Conservation (phyloP, 2,888 invertebrate species). For the Leptodirus hochenwartii region DNA sequence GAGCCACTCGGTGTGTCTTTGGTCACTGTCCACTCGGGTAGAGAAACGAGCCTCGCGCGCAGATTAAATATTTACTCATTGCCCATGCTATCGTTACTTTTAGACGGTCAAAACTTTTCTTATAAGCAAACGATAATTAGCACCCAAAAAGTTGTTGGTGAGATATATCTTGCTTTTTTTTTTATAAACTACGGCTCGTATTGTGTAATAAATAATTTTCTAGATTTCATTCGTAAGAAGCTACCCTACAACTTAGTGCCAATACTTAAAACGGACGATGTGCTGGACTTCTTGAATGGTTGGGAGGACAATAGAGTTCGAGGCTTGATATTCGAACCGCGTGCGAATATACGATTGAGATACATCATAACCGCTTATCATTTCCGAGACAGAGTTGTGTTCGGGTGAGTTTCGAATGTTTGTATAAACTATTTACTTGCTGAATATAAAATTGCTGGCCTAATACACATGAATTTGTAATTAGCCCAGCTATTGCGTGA, state of each 20-base stretch:
- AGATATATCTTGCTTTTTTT: constrained; percentile 15
- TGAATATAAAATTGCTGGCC: neutral
- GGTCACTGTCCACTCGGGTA: constrained; percentile 70
- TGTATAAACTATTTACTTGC: neutral
- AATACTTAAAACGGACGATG: constrained; percentile 48
- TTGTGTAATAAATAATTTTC: constrained; percentile 12
- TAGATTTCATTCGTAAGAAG: constrained; percentile 74
- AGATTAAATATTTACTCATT: constrained; percentile 64
- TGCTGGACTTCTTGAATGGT: constrained; percentile 63
- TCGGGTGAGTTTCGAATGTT: constrained; percentile 50
- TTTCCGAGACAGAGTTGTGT: constrained; percentile 68
- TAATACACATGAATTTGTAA: no score
- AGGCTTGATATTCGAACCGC: constrained; percentile 72
- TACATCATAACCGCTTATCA: constrained; percentile 80
- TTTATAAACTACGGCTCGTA: neutral
- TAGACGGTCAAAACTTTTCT: constrained; percentile 70
- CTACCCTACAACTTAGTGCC: constrained; percentile 68
- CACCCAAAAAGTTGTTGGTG: constrained; percentile 64
- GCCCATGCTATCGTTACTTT: constrained; percentile 61
- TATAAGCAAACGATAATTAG: constrained; percentile 70
- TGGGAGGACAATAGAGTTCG: constrained; percentile 88
- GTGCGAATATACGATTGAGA: constrained; percentile 55
- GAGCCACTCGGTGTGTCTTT: constrained; percentile 70
- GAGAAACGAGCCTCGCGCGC: constrained; percentile 58
- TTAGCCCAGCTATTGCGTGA: no score